These are phyloP conservation scores for Cheirogaleus major DNA, from an alignment of 2,797 vertebrate genomes.

Conservation along the genomic window DNA sequence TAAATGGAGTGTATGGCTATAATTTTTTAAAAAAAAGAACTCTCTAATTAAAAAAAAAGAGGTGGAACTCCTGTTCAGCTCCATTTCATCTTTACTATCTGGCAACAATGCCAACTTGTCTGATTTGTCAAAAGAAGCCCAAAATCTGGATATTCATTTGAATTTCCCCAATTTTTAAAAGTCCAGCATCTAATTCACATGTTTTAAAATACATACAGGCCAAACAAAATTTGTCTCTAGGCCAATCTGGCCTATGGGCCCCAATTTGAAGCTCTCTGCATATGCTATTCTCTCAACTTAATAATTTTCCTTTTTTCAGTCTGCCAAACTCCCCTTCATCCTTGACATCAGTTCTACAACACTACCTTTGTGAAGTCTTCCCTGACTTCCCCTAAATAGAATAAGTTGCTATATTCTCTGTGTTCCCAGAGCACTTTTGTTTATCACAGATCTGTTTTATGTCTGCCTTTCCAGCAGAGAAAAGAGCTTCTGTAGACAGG, in stretches of 20 bases:
- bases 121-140: background rate
- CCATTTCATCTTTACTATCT: background rate
- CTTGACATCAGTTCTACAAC: background rate
- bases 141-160: background rate
- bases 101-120: background rate
- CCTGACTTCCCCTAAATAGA: background rate
- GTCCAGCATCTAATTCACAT: background rate
- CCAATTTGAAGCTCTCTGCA: background rate
- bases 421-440: background rate
- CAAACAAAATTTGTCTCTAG: constrained; percentile 16
- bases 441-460: background rate
- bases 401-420: background rate
- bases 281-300: background rate
- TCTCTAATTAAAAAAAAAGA: background rate
- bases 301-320: constrained; percentile 12
- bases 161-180: background rate
- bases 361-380: background rate
- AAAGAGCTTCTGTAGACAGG: background rate
- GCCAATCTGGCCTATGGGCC: background rate
- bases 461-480: background rate
- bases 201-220: background rate
- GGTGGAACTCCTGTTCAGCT: background rate
- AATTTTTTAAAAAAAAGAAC: background rate
- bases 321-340: background rate
- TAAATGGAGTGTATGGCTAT: background rate